Percentiles rank a stretch among this genome's conserved stretches.
phyloP scores from a whole-genome alignment of 2,797 vertebrate genomes.

The Chiloscyllium punctatum region DNA sequence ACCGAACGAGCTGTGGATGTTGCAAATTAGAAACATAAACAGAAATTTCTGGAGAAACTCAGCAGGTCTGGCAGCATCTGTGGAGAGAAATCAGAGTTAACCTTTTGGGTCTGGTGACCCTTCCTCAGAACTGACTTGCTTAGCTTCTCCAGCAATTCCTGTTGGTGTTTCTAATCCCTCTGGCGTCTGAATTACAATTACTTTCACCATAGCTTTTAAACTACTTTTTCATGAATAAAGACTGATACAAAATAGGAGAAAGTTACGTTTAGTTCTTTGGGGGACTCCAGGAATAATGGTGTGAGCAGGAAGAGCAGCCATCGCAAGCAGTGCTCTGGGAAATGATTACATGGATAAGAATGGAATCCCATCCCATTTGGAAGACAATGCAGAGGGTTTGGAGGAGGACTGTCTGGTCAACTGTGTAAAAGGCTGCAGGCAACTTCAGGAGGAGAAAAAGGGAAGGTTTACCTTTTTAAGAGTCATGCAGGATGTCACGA shows the following conservation, averaged over 20 bases:
- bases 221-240: too few relatives aligned
- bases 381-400: not conserved
- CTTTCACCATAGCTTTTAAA: too few relatives aligned
- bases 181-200: too few relatives aligned
- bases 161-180: too few relatives aligned
- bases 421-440: not conserved
- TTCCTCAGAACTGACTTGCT: too few relatives aligned
- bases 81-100: too few relatives aligned
- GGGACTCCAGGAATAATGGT: not conserved
- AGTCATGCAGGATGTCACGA: not conserved
- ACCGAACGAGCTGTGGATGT: too few relatives aligned
- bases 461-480: not conserved
- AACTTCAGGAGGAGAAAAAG: not conserved
- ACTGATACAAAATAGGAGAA: not conserved
- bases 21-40: too few relatives aligned
- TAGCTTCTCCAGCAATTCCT: too few relatives aligned
- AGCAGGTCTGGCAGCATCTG: too few relatives aligned
- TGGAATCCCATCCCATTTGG: not conserved
- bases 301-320: not conserved
- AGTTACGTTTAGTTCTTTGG: not conserved
- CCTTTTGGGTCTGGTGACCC: too few relatives aligned
- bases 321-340: not conserved
- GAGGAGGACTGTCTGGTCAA: not conserved
- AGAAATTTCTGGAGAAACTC: too few relatives aligned
- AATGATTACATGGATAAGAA: not conserved